These are phyloP conservation scores for Apeira syringaria DNA, from an alignment of 2,888 invertebrate species.

Conservation along the genomic window DNA sequence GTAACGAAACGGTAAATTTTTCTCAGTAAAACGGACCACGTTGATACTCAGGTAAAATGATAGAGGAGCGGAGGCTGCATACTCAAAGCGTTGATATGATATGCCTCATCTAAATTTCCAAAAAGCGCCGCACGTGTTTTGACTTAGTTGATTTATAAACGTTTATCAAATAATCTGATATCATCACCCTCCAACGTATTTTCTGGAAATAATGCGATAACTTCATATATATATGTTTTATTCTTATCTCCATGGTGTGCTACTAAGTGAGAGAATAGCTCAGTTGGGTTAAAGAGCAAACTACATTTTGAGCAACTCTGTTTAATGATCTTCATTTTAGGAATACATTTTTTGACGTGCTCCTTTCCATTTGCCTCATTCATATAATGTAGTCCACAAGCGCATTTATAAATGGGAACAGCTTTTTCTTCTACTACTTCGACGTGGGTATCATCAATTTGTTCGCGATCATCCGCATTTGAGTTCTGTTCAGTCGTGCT, in stretches of 20 bases:
- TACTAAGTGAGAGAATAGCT: slow-evolving; percentile 59
- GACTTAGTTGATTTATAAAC: too few relatives aligned
- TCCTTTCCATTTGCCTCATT: slow-evolving; percentile 40
- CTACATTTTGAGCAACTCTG: slow-evolving; percentile 64
- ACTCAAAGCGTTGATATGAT: too few relatives aligned
- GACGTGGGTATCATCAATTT: slow-evolving; percentile 1
- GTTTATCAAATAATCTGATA: too few relatives aligned
- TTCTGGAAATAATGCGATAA: slow-evolving; percentile 35
- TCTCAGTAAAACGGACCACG: too few relatives aligned
- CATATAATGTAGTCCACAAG: slow-evolving; percentile 59
- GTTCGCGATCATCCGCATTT: neutral
- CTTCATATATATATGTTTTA: slow-evolving; percentile 42
- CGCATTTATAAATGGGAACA: slow-evolving; percentile 54
- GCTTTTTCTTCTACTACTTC: slow-evolving; percentile 19
- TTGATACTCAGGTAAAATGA: too few relatives aligned
- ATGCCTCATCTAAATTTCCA: too few relatives aligned
- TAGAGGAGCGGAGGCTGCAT: too few relatives aligned
- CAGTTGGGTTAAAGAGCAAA: slow-evolving; percentile 53
- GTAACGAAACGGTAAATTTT: too few relatives aligned
- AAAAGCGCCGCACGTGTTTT: too few relatives aligned
- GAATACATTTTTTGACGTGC: slow-evolving; percentile 45
- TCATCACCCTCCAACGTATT: too few relatives aligned
- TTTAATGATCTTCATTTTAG: slow-evolving; percentile 41
- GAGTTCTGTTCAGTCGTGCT: neutral
- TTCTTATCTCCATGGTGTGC: slow-evolving; percentile 59